Evolutionary conservation across 2,113 vertebrate genomes (phyloP).

Genomic region (Rhabdomys dilectus): DNA sequence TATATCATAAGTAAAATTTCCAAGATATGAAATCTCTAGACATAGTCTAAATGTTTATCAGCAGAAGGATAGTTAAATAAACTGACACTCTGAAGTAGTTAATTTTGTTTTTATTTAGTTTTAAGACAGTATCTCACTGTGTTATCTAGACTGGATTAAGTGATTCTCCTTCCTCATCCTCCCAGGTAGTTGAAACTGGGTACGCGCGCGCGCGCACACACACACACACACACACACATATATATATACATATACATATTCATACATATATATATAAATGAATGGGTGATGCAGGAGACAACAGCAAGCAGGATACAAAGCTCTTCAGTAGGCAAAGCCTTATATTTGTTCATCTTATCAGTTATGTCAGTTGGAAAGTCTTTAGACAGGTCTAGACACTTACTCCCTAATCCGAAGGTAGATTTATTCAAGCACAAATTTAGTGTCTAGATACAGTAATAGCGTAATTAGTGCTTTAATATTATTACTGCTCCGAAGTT

Average conservation of each 20-base stretch:
- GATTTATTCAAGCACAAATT: background rate
- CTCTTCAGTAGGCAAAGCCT: background rate
- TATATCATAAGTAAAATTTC: constrained; percentile 21
- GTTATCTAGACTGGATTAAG: background rate
- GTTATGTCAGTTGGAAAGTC: background rate
- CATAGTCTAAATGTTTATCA: constrained; percentile 18
- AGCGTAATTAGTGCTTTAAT: background rate
- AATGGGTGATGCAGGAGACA: background rate
- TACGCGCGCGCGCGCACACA: no score
- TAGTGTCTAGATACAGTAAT: constrained; percentile 7
- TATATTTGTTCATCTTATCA: background rate
- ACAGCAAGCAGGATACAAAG: background rate
- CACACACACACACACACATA: no score
- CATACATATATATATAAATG: background rate
- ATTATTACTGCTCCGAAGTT: constrained; percentile 25
- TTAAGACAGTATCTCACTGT: background rate
- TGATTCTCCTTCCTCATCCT: background rate
- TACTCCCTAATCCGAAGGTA: background rate
- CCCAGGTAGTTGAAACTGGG: no score
- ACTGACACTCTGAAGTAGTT: constrained; percentile 13
- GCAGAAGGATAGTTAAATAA: background rate
- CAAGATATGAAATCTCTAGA: background rate
- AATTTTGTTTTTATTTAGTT: background rate
- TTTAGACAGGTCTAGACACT: constrained; percentile 18
- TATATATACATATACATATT: no score